Evolutionary conservation across 2,113 vertebrate genomes (phyloP).

Genomic region (Carlito syrichta): DNA sequence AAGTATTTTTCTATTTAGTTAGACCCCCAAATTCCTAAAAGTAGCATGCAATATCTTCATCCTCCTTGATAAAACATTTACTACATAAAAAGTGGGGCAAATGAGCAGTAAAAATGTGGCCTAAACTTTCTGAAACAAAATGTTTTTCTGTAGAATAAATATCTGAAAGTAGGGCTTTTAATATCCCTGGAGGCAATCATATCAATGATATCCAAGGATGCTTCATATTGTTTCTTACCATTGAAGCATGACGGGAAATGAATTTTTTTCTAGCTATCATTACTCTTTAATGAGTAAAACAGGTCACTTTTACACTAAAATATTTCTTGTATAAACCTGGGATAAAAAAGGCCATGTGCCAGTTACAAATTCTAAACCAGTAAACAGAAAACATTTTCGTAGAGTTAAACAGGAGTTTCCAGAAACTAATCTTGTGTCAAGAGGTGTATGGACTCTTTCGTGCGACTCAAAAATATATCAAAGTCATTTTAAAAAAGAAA

Average conservation of each 20-base stretch:
- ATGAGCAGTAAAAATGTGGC: background rate
- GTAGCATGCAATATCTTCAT: background rate
- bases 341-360: slow-evolving; percentile 11
- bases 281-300: background rate
- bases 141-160: background rate
- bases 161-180: background rate
- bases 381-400: slow-evolving; percentile 38
- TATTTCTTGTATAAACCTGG: background rate
- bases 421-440: slow-evolving; percentile 41
- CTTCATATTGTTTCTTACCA: background rate
- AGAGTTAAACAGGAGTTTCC: slow-evolving; percentile 48
- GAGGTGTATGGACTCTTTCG: slow-evolving; percentile 57
- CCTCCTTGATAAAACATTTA: background rate
- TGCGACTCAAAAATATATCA: slow-evolving; percentile 66
- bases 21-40: background rate
- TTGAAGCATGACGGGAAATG: background rate
- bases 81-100: background rate
- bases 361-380: slow-evolving; percentile 55
- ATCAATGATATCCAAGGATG: background rate
- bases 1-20: background rate
- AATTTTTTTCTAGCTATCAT: background rate
- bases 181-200: background rate
- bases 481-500: slow-evolving; percentile 62
- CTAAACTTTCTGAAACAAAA: background rate
- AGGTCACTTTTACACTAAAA: background rate